A percentile compares a stretch with the other conserved stretches of the same genome.
These are phyloP conservation scores for Rhinichthys klamathensis DNA, from an alignment of 2,113 vertebrate genomes.

Conservation along the genomic window DNA sequence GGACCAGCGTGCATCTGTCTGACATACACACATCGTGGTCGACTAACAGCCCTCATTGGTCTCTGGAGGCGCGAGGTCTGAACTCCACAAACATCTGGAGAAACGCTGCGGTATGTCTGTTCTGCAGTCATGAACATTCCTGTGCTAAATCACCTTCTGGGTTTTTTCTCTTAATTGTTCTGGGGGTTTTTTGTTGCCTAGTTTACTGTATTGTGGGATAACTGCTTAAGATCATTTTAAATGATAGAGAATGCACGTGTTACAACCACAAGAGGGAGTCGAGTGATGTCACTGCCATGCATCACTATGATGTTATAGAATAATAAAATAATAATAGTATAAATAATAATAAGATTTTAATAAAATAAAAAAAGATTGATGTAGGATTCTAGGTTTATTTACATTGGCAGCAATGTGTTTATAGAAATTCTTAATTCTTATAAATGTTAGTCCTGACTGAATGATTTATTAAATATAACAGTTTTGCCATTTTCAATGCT, in stretches of 20 bases:
- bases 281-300: constrained; percentile 41
- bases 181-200: not conserved
- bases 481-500: not conserved
- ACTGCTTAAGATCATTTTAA: not conserved
- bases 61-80: not conserved
- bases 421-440: not conserved
- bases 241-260: not conserved
- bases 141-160: not conserved
- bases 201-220: not conserved
- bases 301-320: constrained; percentile 3
- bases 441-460: not conserved
- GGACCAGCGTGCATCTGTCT: constrained; percentile 21
- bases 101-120: not conserved
- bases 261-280: constrained; percentile 61
- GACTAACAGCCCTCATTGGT: not conserved
- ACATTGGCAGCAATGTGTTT: not conserved
- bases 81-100: constrained; percentile 33
- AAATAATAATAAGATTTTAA: too few relatives aligned
- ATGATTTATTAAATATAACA: not conserved
- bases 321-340: not conserved
- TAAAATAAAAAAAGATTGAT: not conserved
- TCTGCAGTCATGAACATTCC: not conserved
- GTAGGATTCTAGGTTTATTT: not conserved
- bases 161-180: not conserved
- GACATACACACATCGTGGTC: not conserved